Percentiles rank a stretch among this genome's conserved stretches.
phyloP scores from a whole-genome alignment of 2,888 invertebrate genomes.

The Amphipyra berbera region DNA sequence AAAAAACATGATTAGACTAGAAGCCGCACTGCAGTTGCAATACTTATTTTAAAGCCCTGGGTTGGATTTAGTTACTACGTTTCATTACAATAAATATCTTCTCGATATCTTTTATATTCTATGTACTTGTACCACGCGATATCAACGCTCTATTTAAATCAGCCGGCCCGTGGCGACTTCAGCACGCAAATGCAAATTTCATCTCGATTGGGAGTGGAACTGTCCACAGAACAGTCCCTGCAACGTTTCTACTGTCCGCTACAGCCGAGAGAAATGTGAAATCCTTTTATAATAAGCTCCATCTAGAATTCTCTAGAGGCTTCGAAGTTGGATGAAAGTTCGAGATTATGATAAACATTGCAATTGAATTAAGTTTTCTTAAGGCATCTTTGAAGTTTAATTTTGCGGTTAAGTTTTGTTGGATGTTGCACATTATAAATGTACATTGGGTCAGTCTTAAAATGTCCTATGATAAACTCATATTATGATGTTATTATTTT shows the following conservation, averaged over 20 bases:
- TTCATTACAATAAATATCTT: too few relatives aligned
- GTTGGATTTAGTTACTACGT: too few relatives aligned
- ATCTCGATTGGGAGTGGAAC: constrained; percentile 78
- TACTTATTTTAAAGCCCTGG: too few relatives aligned
- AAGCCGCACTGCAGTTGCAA: too few relatives aligned
- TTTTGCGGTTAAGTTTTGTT: background rate
- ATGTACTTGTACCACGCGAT: constrained; percentile 55
- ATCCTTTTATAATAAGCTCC: constrained; percentile 53
- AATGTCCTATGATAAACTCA: too few relatives aligned
- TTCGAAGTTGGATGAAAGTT: constrained; percentile 39
- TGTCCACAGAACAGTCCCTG: constrained; percentile 53
- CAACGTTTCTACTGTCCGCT: constrained; percentile 55
- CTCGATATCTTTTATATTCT: constrained; percentile 10
- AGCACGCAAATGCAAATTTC: constrained; percentile 82
- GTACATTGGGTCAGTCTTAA: too few relatives aligned
- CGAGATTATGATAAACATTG: constrained; percentile 43
- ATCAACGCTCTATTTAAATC: constrained; percentile 74
- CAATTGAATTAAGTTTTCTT: constrained; percentile 32
- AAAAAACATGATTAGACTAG: too few relatives aligned
- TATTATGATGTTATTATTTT: too few relatives aligned
- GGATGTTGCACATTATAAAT: background rate
- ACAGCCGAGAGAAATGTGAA: constrained; percentile 47
- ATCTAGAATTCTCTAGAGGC: constrained; percentile 30
- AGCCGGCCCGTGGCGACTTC: constrained; percentile 63
- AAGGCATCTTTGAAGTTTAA: background rate